Base-by-base conservation (phyloP, 2,888 invertebrate genomes). In the Oscheius myriophilus region DNA sequence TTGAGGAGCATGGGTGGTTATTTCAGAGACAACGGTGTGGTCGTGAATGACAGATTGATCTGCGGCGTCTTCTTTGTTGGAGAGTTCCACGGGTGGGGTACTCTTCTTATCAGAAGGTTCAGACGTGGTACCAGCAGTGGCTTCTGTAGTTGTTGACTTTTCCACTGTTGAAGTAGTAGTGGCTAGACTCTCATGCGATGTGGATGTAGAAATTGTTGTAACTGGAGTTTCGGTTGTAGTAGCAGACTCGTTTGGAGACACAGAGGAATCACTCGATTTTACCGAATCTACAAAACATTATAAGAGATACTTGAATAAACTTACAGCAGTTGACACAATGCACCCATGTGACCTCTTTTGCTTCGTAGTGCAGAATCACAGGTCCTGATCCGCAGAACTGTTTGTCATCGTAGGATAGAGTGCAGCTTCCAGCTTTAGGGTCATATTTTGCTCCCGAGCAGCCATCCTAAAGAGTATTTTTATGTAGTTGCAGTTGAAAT, bases 271-370 rank as follows among this genome's bases (percentile, higher is more conserved):
- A 9, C 9, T 33, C 33, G 33, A 33, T 33, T 33, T 33, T 6
- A 33, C 33, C 33, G 33, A 33, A 33, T 33, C 33, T 33, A 6
- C 9, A 33, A 33, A 33, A 9, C 3, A 33, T 6, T 33, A 6
- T 3, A 9, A 9, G 33, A n/a, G n/a, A n/a, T n/a, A n/a, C n/a
- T n/a, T n/a, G 9, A 16, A 14, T 33, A 2, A 62, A 70, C 74
- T 55, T 14, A 79, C 78, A 77, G 73, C 83, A 83, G 52, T 78
- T 77, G 51, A 83, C 81, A 62, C 83, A 83, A 62, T 83, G 83
- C 53, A 83, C 78, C 82, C 82, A 81, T 9, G 74, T 72, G 11
- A 78, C 68, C 42, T 78, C 76, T 25, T 73, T 71, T 2, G 76
- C 73, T 67, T 72, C 61, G 63, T 78, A 73, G 54, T 74, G 74